Evolutionary conservation across 2,888 invertebrate species (phyloP).

Genomic region (Pterostichus madidus): DNA sequence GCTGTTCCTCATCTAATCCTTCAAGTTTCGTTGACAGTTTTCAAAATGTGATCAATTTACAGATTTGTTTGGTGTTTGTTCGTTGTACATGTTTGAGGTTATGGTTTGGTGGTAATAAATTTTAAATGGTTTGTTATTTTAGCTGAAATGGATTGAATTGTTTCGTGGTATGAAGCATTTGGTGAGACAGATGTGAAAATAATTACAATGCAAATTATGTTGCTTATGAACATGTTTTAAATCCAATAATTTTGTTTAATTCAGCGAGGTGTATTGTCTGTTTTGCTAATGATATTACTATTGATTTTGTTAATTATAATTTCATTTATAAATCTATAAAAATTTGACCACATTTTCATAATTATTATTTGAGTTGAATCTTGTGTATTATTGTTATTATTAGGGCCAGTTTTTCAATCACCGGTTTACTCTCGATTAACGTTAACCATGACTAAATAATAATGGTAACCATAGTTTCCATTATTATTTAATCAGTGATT

Average conservation of each 20-base stretch:
- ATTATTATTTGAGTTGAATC: too few species aligned
- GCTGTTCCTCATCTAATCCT: neutral
- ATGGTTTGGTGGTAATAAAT: neutral
- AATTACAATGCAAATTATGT: constrained; percentile 4
- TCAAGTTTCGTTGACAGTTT: constrained; percentile 7
- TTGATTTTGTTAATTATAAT: too few species aligned
- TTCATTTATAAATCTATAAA: too few species aligned
- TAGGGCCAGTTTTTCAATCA: too few species aligned
- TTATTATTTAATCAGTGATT: too few species aligned
- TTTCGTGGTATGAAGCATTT: neutral
- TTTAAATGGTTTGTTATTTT: neutral
- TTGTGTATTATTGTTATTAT: too few species aligned
- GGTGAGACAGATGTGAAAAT: constrained; percentile 11
- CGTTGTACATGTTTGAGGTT: neutral
- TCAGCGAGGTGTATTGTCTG: too few species aligned
- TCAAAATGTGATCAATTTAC: constrained; percentile 10
- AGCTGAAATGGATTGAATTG: neutral
- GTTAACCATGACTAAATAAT: too few species aligned
- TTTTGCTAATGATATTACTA: too few species aligned
- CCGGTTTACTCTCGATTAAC: too few species aligned
- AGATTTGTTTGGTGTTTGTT: neutral
- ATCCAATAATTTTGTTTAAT: neutral
- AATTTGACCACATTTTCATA: too few species aligned
- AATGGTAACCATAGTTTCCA: too few species aligned
- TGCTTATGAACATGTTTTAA: neutral